These are phyloP conservation scores for Cremastinae sp. DNA, from an alignment of 2,888 invertebrate species.

Conservation along the genomic window DNA sequence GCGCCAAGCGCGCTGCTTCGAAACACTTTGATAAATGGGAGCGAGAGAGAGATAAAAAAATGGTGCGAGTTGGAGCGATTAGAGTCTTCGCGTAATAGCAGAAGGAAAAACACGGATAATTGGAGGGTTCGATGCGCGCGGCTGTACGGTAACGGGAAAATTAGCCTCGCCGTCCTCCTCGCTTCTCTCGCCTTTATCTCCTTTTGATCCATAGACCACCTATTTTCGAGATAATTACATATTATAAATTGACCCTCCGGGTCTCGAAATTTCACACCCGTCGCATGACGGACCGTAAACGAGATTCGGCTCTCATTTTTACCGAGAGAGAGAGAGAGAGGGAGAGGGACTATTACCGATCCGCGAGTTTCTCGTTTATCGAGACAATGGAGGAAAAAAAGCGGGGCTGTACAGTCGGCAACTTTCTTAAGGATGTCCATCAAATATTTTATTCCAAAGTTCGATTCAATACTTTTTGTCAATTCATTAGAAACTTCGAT, in stretches of 20 bases:
- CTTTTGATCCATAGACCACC: slow-evolving; percentile 9
- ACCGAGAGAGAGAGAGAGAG: too few relatives aligned
- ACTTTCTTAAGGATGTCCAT: slow-evolving; percentile 47
- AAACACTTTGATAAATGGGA: slow-evolving; percentile 10
- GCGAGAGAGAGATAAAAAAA: slow-evolving; percentile 26
- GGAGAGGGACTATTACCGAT: neutral
- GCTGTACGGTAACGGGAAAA: slow-evolving; percentile 45
- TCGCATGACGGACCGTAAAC: neutral
- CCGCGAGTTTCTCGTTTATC: slow-evolving; percentile 1
- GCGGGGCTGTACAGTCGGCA: slow-evolving; percentile 22
- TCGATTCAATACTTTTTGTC: too few relatives aligned
- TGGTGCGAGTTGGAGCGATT: slow-evolving; percentile 51
- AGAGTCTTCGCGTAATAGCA: slow-evolving; percentile 47
- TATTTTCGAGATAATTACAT: slow-evolving; percentile 30
- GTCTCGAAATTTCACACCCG: slow-evolving; percentile 12
- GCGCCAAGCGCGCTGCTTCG: too few relatives aligned
- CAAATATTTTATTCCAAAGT: too few relatives aligned
- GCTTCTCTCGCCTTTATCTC: slow-evolving; percentile 2
- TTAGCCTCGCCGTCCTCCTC: slow-evolving; percentile 16
- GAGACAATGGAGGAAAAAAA: slow-evolving; percentile 24
- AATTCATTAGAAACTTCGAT: too few relatives aligned
- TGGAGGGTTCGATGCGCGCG: slow-evolving; percentile 29
- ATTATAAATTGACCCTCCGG: slow-evolving; percentile 25
- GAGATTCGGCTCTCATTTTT: too few relatives aligned
- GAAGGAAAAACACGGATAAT: slow-evolving; percentile 45